Evolutionary conservation across 37 sponge, comb jelly and placozoan genomes (phyloP).

Genomic region (Hexactinellida sp.): DNA sequence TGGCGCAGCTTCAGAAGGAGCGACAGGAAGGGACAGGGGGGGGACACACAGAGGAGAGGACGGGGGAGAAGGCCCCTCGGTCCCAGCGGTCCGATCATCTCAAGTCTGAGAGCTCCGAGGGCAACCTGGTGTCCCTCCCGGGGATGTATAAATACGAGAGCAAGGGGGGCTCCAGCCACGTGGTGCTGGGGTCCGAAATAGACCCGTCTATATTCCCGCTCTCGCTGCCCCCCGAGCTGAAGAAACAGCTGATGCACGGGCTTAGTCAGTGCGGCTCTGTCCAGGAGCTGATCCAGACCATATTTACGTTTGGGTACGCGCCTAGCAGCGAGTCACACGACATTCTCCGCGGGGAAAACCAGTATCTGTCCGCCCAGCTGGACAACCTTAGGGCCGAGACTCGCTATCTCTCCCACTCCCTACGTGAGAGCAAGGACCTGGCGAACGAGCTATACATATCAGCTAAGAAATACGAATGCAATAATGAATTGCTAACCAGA

Average conservation of each 20-base stretch:
- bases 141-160: slow-evolving; percentile 8
- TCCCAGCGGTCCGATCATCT: background rate
- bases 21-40: background rate
- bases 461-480: background rate
- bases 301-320: background rate
- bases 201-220: slow-evolving; percentile 11
- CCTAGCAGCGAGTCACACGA: background rate
- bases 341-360: background rate
- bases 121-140: background rate
- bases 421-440: background rate
- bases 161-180: background rate
- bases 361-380: background rate
- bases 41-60: background rate
- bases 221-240: background rate
- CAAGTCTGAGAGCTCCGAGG: background rate
- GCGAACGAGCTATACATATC: background rate
- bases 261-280: background rate
- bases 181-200: slow-evolving; percentile 3
- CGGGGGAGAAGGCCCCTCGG: background rate
- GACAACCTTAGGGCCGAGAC: background rate
- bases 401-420: background rate
- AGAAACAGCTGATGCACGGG: background rate
- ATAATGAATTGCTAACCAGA: background rate
- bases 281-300: background rate
- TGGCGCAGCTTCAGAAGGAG: background rate